Evolutionary conservation across 2,797 vertebrate genomes (phyloP), one percentile per base, ranked within the genome.

Genomic region (Fringilla coelebs): DNA sequence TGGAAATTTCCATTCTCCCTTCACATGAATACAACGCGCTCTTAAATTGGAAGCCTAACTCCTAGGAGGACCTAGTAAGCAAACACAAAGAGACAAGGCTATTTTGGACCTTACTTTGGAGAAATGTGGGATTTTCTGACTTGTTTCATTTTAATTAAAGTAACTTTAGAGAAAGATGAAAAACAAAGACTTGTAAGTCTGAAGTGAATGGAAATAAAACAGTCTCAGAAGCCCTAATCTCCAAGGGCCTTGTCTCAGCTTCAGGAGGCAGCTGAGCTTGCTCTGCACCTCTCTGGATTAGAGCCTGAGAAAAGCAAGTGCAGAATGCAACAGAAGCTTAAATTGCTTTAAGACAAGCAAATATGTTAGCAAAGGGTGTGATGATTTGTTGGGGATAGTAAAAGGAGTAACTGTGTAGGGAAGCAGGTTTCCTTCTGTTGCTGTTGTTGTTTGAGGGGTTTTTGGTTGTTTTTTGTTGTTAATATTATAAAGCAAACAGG

Each of bases 61-160:
- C 93, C 95, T 89, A 85, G 61, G 94, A 96, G 95, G 46, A 89
- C 38, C 81, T 79, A 25, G 57, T 65, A 80, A 92, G 72, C 68
- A 94, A 96, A 90, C 38, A 82, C 32, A 87, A 86, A 86, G 74
- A 93, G 86, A 88, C 66, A 81, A 91, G 48, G 82, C 73, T 95
- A 80, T 85, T 93, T 94, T 93, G 76, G 95, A 86, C 45, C 81
- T 65, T 82, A 67, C 74, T 89, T 88, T 87, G 52, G 57, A 89
- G 72, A 94, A 95, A 90, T 25, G 22, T 67, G 71, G 48, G 65
- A 79, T 89, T 95, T 96, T 92, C 71, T 77, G 46, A 49, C 74
- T 88, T 90, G 71, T 86, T 95, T 90, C 51, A 9, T 92, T 92
- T 96, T 92, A 95, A 93, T 97, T 96, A 92, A 94, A 93, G 62